phyloP scores from a whole-genome alignment of 2,888 invertebrate genomes.

The Hydroisotoma schaefferi region DNA sequence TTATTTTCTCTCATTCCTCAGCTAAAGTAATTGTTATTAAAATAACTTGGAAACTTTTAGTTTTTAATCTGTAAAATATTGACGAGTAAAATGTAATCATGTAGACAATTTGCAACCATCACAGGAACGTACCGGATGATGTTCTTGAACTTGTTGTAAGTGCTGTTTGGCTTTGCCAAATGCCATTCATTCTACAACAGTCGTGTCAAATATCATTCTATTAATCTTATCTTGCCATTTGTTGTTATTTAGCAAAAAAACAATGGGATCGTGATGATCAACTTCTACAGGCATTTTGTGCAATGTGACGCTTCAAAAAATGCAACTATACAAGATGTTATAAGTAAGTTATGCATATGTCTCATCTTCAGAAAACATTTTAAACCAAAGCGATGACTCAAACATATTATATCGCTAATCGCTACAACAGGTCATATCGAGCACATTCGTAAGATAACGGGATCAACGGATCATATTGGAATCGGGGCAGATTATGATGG shows the following conservation, averaged over 20 bases:
- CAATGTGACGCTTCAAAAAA: slow-evolving; percentile 66
- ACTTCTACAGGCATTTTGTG: slow-evolving; percentile 81
- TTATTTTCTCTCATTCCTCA: slow-evolving; percentile 58
- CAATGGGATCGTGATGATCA: slow-evolving; percentile 87
- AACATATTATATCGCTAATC: neutral
- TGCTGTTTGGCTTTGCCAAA: too few relatives aligned
- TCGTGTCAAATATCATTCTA: too few relatives aligned
- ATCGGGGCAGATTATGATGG: slow-evolving; percentile 85
- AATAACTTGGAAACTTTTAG: neutral
- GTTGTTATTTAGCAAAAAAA: slow-evolving; percentile 62
- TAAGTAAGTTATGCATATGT: slow-evolving; percentile 57
- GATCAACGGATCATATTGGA: slow-evolving; percentile 80
- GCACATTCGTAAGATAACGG: slow-evolving; percentile 74
- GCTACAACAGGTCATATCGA: slow-evolving; percentile 69
- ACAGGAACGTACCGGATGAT: slow-evolving; percentile 61
- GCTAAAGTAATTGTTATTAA: slow-evolving; percentile 51
- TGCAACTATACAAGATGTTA: slow-evolving; percentile 75
- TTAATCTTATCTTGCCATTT: too few relatives aligned
- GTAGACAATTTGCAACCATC: slow-evolving; percentile 58
- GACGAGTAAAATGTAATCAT: neutral
- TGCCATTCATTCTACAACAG: too few relatives aligned
- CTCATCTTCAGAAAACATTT: neutral
- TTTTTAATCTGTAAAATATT: neutral
- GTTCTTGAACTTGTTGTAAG: slow-evolving; percentile 59
- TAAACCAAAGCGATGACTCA: neutral